phyloP scores from a whole-genome alignment of 2,888 invertebrate species.

The Drosophila mettleri region DNA sequence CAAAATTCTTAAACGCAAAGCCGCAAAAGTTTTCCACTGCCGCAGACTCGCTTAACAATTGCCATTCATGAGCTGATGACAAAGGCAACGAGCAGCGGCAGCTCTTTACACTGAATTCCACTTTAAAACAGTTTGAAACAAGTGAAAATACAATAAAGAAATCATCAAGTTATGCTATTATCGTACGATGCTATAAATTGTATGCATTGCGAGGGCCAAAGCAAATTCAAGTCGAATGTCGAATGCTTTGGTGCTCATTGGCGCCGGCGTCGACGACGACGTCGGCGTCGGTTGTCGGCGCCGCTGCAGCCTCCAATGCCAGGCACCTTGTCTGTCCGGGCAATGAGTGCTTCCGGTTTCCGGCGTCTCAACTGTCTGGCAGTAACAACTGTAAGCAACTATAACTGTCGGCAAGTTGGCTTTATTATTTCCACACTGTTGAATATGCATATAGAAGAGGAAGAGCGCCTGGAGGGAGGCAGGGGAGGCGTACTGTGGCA shows the following conservation, averaged over 20 bases:
- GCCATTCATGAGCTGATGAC: constrained; percentile 6
- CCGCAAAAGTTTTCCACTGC: background rate
- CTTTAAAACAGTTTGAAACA: constrained; percentile 27
- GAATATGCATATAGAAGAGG: constrained; percentile 69
- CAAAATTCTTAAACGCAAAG: background rate
- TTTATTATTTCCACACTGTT: constrained; percentile 80
- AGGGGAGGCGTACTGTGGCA: background rate
- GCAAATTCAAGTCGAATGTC: constrained; percentile 51
- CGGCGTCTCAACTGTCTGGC: constrained; percentile 63
- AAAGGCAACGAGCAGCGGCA: constrained; percentile 13
- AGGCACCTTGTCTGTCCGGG: constrained; percentile 46
- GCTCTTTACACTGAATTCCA: constrained; percentile 45
- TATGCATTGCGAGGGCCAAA: constrained; percentile 35
- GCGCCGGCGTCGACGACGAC: constrained; percentile 36
- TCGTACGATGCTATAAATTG: constrained; percentile 53
- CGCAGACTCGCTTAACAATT: background rate
- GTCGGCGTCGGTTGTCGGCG: no score
- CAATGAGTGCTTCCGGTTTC: constrained; percentile 75
- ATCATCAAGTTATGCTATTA: constrained; percentile 47
- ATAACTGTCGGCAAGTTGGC: constrained; percentile 78
- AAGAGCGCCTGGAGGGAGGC: background rate
- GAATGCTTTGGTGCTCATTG: constrained; percentile 49
- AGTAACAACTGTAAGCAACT: constrained; percentile 73
- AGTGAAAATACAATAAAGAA: constrained; percentile 6
- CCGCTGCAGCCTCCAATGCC: background rate